These are phyloP conservation scores for Archips xylosteana DNA, from an alignment of 2,888 invertebrate species.

Conservation along the genomic window DNA sequence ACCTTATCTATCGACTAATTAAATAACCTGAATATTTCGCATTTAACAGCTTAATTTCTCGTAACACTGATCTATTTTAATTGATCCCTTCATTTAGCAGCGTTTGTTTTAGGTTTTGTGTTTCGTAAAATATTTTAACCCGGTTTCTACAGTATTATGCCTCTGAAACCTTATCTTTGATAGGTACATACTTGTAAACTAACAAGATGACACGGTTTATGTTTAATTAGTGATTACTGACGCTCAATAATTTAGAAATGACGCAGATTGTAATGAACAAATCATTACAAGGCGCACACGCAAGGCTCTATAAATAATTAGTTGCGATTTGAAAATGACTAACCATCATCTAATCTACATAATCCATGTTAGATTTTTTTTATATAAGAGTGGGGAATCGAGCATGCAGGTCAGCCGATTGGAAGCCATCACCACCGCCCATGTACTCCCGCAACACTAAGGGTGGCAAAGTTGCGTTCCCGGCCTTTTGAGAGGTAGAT, in stretches of 20 bases:
- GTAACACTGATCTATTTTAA: neutral
- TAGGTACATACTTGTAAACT: neutral
- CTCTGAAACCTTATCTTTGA: conserved; percentile 4
- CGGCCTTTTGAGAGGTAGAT: too few species aligned
- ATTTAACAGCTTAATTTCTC: neutral
- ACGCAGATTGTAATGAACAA: neutral
- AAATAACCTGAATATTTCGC: neutral
- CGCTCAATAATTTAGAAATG: neutral
- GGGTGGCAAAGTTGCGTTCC: too few species aligned
- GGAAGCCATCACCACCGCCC: too few species aligned
- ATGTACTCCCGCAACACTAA: too few species aligned
- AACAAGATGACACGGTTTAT: neutral
- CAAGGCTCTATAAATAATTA: neutral
- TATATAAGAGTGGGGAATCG: too few species aligned
- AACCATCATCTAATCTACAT: too few species aligned
- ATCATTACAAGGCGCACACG: neutral
- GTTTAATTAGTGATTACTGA: conserved; percentile 2
- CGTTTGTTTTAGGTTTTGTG: conserved; percentile 2
- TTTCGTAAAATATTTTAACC: conserved; percentile 1
- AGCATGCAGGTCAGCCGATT: too few species aligned
- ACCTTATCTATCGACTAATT: neutral
- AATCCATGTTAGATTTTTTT: too few species aligned
- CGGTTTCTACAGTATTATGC: neutral
- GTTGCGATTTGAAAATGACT: too few species aligned
- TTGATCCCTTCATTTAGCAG: neutral